A percentile compares a stretch with the other conserved stretches of the same genome.
phyloP scores from a whole-genome alignment of 2,888 invertebrate genomes.

The Brachypterus glaber region DNA sequence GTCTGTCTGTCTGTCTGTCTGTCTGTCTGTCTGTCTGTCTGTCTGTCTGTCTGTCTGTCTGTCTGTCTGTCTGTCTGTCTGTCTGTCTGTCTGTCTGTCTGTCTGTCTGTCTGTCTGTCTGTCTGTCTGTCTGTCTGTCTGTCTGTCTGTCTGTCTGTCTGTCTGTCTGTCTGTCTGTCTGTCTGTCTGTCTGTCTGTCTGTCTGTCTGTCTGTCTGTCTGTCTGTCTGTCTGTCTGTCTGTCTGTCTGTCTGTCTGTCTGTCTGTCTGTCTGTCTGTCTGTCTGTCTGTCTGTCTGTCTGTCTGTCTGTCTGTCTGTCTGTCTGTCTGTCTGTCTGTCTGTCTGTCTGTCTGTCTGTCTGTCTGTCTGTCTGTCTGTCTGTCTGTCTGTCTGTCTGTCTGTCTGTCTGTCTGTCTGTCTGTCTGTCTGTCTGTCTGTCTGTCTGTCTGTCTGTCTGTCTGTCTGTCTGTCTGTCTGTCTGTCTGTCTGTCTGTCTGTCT shows the following conservation, averaged over 20 bases:
- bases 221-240: conserved; percentile 1
- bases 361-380: conserved; percentile 1
- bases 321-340: conserved; percentile 1
- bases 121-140: conserved; percentile 1
- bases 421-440: conserved; percentile 1
- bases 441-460: conserved; percentile 1
- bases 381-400: conserved; percentile 1
- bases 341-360: conserved; percentile 1
- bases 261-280: conserved; percentile 1
- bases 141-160: conserved; percentile 1
- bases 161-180: conserved; percentile 1
- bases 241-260: conserved; percentile 1
- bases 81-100: conserved; percentile 1
- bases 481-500: conserved; percentile 1
- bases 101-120: conserved; percentile 1
- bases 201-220: conserved; percentile 1
- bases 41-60: conserved; percentile 1
- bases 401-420: conserved; percentile 1
- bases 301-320: conserved; percentile 1
- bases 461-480: conserved; percentile 1
- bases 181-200: conserved; percentile 1
- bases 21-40: conserved; percentile 1
- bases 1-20: conserved; percentile 1
- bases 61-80: conserved; percentile 1
- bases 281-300: conserved; percentile 1